Base-by-base conservation (phyloP, 2,113 vertebrate genomes). In the Notiomystis cincta region DNA sequence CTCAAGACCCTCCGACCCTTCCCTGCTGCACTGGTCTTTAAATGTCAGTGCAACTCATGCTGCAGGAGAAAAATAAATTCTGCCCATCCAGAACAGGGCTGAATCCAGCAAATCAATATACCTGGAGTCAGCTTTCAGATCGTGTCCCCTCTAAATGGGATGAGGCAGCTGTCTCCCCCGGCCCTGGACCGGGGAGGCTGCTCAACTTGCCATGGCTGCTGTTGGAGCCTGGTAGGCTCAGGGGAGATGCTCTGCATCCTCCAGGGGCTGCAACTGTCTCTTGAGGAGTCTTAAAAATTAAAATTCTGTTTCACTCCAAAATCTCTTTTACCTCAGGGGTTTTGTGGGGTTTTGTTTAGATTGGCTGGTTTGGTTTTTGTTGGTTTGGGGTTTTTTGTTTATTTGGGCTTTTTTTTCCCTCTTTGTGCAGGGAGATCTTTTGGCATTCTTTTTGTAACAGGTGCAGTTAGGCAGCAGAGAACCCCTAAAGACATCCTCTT, bases 1-100 rank as follows among this genome's bases (percentile, higher is more conserved):
- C 40, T 11, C 28, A 28, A 38, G 14, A 42, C 14, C 20, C 45
- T 20, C 54, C 15, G 4, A 53, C 27, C 20, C 28, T 62, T 65
- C 48, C 40, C 45, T 11, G 1, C 16, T 12, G 14, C 57, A 7
- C 7, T 17, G 6, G 31, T 28, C 40, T 44, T 54, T 44, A 30
- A 65, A 14, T 19, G 30, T 5, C 1, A 0, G 3, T 48, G 42
- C 4, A 15, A 7, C 22, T 22, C 48, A 27, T 0, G 2, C 30
- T 48, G 40, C 30, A 27, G 24, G 69, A 53, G 30, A 33, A 61
- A 42, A 51, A 15, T 31, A 30, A 73, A 16, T 7, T 38, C 54
- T 78, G 33, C 12, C 9, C 44, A 6, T 27, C 38, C 16, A 3
- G 24, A 72, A 20, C 7, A 22, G 13, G 28, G 19, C 6, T 20